phyloP scores from a whole-genome alignment of 2,888 invertebrate genomes.

The Drosophila niveifrons region DNA sequence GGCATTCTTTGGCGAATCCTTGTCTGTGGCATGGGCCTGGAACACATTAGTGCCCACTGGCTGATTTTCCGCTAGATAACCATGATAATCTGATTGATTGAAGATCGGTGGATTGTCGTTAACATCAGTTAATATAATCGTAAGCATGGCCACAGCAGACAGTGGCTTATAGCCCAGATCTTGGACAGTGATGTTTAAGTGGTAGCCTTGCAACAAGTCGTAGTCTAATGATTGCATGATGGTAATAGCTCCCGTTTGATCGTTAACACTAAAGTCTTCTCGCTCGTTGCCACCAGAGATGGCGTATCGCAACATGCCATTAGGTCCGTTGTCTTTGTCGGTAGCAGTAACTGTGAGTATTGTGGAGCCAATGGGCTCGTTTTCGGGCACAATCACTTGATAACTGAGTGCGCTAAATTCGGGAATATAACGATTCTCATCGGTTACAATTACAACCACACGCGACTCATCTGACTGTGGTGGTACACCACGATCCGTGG shows the following conservation, averaged over 20 bases:
- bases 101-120: slow-evolving; percentile 97
- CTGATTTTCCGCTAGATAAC: slow-evolving; percentile 93
- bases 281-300: slow-evolving; percentile 94
- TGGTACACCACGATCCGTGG: slow-evolving; percentile 95
- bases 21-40: slow-evolving; percentile 91
- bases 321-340: slow-evolving; percentile 94
- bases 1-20: slow-evolving; percentile 95
- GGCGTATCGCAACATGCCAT: slow-evolving; percentile 94
- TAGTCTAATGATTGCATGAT: slow-evolving; percentile 94
- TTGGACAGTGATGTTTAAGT: slow-evolving; percentile 93
- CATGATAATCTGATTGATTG: slow-evolving; percentile 91
- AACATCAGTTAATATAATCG: slow-evolving; percentile 95
- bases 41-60: slow-evolving; percentile 91
- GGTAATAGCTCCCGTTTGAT: slow-evolving; percentile 91
- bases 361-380: slow-evolving; percentile 93
- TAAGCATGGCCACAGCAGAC: slow-evolving; percentile 92
- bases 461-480: slow-evolving; percentile 92
- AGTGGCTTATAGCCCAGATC: slow-evolving; percentile 94
- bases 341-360: slow-evolving; percentile 94
- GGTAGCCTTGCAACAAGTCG: slow-evolving; percentile 93
- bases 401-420: slow-evolving; percentile 93
- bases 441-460: slow-evolving; percentile 92
- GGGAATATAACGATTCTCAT: slow-evolving; percentile 92
- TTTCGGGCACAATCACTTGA: slow-evolving; percentile 96
- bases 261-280: slow-evolving; percentile 92